A percentile compares a stretch with the other conserved stretches of the same genome.
These are phyloP conservation scores for Apodemia arnacis DNA, from an alignment of 2,888 invertebrate species.

Conservation along the genomic window DNA sequence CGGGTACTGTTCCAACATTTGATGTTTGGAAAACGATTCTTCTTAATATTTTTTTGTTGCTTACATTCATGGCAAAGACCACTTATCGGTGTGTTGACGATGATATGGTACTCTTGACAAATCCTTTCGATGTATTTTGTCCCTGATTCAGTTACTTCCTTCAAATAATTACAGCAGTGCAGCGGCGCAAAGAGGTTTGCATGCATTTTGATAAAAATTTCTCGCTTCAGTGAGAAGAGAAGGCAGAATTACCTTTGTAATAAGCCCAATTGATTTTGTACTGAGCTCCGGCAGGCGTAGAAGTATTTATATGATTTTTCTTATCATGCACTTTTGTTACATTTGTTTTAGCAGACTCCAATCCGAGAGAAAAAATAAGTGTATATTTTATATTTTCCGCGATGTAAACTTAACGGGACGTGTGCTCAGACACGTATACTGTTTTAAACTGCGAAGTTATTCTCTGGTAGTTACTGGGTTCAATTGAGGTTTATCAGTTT, in stretches of 20 bases:
- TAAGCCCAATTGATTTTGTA: background rate
- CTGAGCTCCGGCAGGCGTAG: too few relatives aligned
- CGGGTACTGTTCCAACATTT: constrained; percentile 2
- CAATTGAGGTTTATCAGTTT: constrained; percentile 11
- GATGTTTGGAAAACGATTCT: background rate
- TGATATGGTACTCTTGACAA: background rate
- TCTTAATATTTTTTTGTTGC: background rate
- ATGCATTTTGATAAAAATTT: background rate
- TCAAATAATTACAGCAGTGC: background rate
- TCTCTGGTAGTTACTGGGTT: background rate
- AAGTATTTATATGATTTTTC: too few relatives aligned
- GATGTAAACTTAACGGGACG: background rate
- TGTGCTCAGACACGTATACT: too few relatives aligned
- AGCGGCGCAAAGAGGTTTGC: background rate
- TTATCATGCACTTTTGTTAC: too few relatives aligned
- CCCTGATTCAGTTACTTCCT: background rate
- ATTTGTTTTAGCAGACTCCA: too few relatives aligned
- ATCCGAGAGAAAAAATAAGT: too few relatives aligned
- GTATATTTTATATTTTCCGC: background rate
- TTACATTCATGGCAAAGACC: background rate
- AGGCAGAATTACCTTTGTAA: background rate
- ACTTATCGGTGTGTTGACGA: background rate
- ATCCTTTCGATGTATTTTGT: background rate
- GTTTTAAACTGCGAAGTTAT: too few relatives aligned
- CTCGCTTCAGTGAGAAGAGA: background rate